Base-by-base conservation (phyloP, 2,113 vertebrate species). In the Lota lota region DNA sequence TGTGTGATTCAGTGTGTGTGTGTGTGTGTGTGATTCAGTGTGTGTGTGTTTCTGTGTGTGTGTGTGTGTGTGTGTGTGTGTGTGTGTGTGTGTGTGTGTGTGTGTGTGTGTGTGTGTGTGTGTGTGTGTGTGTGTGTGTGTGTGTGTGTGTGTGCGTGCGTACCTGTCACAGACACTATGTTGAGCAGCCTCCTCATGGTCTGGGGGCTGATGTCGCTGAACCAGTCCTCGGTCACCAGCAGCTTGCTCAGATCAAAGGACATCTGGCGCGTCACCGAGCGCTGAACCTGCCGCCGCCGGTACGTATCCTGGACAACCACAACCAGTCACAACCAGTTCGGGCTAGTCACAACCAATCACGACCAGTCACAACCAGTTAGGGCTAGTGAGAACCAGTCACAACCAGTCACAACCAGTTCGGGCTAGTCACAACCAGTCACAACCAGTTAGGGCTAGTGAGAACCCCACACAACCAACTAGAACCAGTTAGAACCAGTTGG, bases 201-300 rank as follows among this genome's bases (percentile, higher is more conserved):
- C 90, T 98, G 97, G 0, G 97, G 97, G 66, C 95, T 99, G 86
- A 98, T 98, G 86, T 99, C 97, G 61, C 93, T 97, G 89, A 99
- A 98, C 97, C 97, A 99, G 68, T 99, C 97, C 79, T 99, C 97
- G 0, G 97, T 95, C 68, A 98, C 94, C 85, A 99, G 87, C 76
- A 99, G 90, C 72, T 99, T 98, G 1, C 95, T 95, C 65, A 99
- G 89, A 79, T 99, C 97, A 16, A 99, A 97, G 21, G 96, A 97
- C 96, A 98, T 98, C 81, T 99, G 97, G 17, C 97, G 93, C 0
- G 96, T 98, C 66, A 98, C 92, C 0, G 95, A 94, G 24, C 97
- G 93, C 74, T 97, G 96, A 82, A 95, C 95, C 85, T 98, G 96
- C 0, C 97, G 87, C 0, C 97, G 91, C 62, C 97, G 92, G 76